Evolutionary conservation across 2,797 vertebrate genomes (phyloP).

Genomic region (Eulemur coronatus): DNA sequence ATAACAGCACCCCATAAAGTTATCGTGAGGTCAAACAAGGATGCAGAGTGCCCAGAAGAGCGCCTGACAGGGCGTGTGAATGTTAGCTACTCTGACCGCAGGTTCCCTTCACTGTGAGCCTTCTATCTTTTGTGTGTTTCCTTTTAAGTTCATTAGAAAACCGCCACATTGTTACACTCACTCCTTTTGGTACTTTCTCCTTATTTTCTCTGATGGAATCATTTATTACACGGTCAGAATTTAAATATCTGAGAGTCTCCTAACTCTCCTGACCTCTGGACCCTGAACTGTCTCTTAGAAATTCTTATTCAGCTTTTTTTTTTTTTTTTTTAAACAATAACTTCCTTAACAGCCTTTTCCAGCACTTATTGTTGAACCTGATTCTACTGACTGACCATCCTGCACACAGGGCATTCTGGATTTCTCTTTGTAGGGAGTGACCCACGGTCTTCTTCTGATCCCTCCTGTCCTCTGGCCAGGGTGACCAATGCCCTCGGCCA

Average conservation of each 20-base stretch:
- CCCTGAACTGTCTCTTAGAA: background rate
- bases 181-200: background rate
- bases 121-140: background rate
- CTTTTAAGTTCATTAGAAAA: background rate
- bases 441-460: background rate
- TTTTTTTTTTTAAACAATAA: background rate
- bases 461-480: background rate
- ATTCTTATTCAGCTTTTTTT: background rate
- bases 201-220: background rate
- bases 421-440: background rate
- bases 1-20: background rate
- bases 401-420: background rate
- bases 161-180: background rate
- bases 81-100: accelerated
- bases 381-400: background rate
- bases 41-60: background rate
- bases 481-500: background rate
- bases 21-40: background rate
- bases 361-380: background rate
- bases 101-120: accelerated
- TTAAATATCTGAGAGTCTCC: background rate
- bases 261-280: background rate
- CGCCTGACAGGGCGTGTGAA: accelerated
- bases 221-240: background rate
- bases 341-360: background rate